phyloP scores from a whole-genome alignment of 2,113 vertebrate species.

The Osmerus eperlanus region DNA sequence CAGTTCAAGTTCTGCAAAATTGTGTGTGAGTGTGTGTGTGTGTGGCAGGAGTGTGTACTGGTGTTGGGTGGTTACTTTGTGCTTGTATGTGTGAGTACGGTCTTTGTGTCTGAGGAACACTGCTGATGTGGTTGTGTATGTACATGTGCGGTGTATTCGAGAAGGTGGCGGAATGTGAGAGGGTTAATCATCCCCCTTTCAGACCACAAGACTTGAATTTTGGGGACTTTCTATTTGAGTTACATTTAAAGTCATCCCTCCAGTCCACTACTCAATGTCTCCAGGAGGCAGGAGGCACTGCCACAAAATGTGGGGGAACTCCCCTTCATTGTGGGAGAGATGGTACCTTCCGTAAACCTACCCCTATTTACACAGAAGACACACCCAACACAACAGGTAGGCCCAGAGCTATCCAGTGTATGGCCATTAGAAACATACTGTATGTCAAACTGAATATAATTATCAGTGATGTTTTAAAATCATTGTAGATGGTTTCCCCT shows the following conservation, averaged over 20 bases:
- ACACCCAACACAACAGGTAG: too few species aligned
- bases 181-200: slow-evolving; percentile 24
- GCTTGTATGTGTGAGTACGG: background rate
- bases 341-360: slow-evolving; percentile 46
- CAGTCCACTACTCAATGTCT: background rate
- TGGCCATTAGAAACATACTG: too few species aligned
- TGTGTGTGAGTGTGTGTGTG: background rate
- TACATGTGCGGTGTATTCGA: background rate
- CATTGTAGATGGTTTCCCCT: too few species aligned
- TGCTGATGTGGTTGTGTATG: background rate
- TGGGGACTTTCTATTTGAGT: slow-evolving; percentile 54
- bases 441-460: too few species aligned
- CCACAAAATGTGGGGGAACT: slow-evolving; percentile 40
- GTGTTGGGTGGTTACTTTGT: background rate
- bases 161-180: background rate
- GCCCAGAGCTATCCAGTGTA: too few species aligned
- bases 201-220: slow-evolving; percentile 40
- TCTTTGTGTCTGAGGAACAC: background rate
- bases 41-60: background rate
- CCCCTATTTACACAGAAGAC: background rate
- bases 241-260: slow-evolving; percentile 25
- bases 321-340: slow-evolving; percentile 34
- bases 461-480: too few species aligned
- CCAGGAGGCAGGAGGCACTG: background rate
- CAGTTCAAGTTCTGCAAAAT: background rate